Percentiles rank a stretch among this genome's conserved stretches.
These are phyloP conservation scores for Cephalopachus bancanus DNA, from an alignment of 2,797 vertebrate species.

Conservation along the genomic window DNA sequence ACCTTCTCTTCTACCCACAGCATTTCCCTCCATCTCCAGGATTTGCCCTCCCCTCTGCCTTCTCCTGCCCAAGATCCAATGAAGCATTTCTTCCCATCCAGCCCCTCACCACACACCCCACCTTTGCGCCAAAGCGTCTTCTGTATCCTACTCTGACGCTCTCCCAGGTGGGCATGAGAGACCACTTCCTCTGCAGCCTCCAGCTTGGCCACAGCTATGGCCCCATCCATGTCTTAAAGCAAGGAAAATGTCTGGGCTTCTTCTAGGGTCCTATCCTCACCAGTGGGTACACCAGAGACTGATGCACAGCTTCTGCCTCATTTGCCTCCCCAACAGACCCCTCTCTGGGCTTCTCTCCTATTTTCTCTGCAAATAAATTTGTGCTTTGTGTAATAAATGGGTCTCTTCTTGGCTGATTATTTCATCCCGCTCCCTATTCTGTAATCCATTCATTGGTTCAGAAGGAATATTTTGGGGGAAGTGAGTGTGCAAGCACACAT, in stretches of 20 bases:
- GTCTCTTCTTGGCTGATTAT: background rate
- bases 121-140: background rate
- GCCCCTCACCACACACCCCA: background rate
- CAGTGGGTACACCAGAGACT: background rate
- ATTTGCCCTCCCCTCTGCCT: background rate
- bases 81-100: background rate
- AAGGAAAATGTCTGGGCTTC: background rate
- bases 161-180: background rate
- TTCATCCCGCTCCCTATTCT: background rate
- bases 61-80: background rate
- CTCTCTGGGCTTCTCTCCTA: background rate
- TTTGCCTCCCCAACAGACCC: fast-evolving
- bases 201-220: background rate
- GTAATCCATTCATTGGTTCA: background rate
- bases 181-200: background rate
- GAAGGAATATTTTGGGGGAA: background rate
- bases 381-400: background rate
- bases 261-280: background rate
- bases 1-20: background rate
- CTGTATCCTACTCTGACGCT: background rate
- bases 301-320: background rate
- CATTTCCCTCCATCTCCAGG: background rate
- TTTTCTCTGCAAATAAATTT: conserved; percentile 53
- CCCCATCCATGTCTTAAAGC: background rate
- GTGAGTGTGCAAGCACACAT: background rate